Evolutionary conservation across 2,888 invertebrate species (phyloP).

Genomic region (Conops quadrifasciatus): DNA sequence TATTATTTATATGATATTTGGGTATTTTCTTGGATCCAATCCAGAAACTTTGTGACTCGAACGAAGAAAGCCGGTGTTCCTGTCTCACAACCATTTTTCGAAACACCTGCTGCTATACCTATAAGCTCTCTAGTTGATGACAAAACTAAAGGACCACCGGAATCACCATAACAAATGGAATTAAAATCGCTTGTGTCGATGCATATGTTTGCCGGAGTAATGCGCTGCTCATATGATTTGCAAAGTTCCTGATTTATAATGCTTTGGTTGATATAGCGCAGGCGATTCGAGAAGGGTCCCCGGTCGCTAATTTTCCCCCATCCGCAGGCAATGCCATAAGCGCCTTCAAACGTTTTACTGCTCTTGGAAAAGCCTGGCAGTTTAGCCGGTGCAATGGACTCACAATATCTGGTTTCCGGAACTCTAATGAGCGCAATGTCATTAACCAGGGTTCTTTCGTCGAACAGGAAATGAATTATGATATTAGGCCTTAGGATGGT

Average conservation of each 20-base stretch:
- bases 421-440: too few species aligned
- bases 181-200: not conserved
- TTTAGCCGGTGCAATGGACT: not conserved
- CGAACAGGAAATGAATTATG: too few species aligned
- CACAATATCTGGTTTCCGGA: not conserved
- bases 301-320: not conserved
- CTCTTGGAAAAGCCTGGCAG: not conserved
- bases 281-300: not conserved
- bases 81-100: not conserved
- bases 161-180: not conserved
- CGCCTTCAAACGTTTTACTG: not conserved
- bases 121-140: not conserved
- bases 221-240: not conserved
- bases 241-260: not conserved
- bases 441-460: too few species aligned
- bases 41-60: not conserved
- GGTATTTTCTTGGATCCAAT: not conserved
- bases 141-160: conserved; percentile 4
- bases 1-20: not conserved
- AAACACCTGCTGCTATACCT: not conserved
- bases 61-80: not conserved
- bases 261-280: not conserved
- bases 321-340: not conserved
- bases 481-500: too few species aligned
- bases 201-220: not conserved